Conservation (phyloP, 1,140 invertebrate genomes). For the Psix sp. region DNA sequence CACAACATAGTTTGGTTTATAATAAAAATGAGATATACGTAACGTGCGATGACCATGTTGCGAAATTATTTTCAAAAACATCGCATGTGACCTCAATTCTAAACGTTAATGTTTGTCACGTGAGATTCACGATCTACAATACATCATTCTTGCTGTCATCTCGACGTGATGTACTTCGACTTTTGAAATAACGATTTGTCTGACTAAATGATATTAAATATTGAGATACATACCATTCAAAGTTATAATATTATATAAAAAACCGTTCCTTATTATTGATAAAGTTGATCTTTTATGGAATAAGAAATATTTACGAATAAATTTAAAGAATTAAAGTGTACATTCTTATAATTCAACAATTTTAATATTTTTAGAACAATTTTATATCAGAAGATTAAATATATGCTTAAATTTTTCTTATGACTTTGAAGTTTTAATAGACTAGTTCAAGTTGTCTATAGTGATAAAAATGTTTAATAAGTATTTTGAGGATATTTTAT, state of each 20-base stretch:
- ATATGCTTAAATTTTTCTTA: too few relatives aligned
- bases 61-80: slow-evolving; percentile 39
- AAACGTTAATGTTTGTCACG: slow-evolving; percentile 37
- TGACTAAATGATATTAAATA: slow-evolving; percentile 15
- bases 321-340: too few relatives aligned
- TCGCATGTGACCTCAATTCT: slow-evolving; percentile 33
- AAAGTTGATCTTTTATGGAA: too few relatives aligned
- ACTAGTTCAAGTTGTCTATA: too few relatives aligned
- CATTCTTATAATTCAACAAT: too few relatives aligned
- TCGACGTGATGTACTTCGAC: slow-evolving; percentile 27
- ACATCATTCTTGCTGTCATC: slow-evolving; percentile 51
- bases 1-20: slow-evolving; percentile 6
- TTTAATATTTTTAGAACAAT: too few relatives aligned
- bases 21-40: slow-evolving; percentile 30
- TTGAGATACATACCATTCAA: not conserved
- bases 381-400: too few relatives aligned
- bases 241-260: slow-evolving; percentile 58
- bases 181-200: slow-evolving; percentile 39
- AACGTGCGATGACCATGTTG: slow-evolving; percentile 3
- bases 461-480: too few relatives aligned
- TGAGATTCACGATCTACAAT: slow-evolving; percentile 43
- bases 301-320: too few relatives aligned
- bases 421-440: too few relatives aligned
- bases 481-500: too few relatives aligned
- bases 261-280: slow-evolving; percentile 30